Base-by-base conservation (phyloP, 1,140 invertebrate species). In the Eupristina koningsbergeri region DNA sequence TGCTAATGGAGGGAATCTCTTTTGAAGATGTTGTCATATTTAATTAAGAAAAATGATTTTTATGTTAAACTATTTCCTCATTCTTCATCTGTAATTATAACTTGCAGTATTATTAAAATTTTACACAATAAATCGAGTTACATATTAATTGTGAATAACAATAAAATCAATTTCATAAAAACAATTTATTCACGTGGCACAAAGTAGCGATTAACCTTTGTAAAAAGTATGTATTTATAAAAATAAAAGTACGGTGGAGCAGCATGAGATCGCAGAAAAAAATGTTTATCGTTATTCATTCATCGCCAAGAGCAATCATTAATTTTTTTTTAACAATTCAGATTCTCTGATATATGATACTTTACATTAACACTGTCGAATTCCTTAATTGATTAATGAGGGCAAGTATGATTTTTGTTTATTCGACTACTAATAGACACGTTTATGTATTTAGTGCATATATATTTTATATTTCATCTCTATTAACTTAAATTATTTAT, bases 11-110 rank as follows among this genome's bases (percentile, higher is more conserved):
- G 0, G 36, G 36, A 71, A 71, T 41, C 39, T 71, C 36, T 41
- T 71, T 41, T 41, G 17, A 71, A 71, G 39, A 41, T 71, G 22
- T 41, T 71, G 67, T 41, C 67, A 41, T n/a, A 71, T 41, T 41
- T n/a, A 71, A 58, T 22, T 58, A 58, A 2, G 31, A 67, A 67
- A 67, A 67, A 36, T 34, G 5, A 67, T 34, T 64, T 64, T 7
- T 13, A 64, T 67, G 29, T 36, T 36, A 36, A 67, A 67, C 31
- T 36, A 67, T 67, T 36, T 67, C 64, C 31, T 36, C 36, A 67
- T 67, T 67, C 34, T 11, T 64, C 7, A 64, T n/a, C 31, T 13
- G 13, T 15, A 0, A 64, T 64, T 64, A 7, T 15, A 34, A 36
- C 6, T 8, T n/a, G n/a, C n/a, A n/a, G n/a, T n/a, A n/a, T n/a